phyloP scores from a whole-genome alignment of 2,113 vertebrate genomes.

The Xerus inauris region DNA sequence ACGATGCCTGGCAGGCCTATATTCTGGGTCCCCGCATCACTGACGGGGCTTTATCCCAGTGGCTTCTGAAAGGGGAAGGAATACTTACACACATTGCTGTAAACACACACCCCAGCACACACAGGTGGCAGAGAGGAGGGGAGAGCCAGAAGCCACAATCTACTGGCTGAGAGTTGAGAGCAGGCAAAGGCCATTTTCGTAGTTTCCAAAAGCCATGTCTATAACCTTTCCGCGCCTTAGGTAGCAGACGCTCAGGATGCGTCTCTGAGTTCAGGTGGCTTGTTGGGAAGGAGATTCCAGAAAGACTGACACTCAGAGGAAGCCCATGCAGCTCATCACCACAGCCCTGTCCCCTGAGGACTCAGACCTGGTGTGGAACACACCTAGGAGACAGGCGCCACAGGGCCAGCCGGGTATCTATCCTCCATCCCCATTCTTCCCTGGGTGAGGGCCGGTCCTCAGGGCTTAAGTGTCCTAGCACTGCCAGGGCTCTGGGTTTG shows the following conservation, averaged over 20 bases:
- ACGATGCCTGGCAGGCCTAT: neutral
- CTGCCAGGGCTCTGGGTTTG: neutral
- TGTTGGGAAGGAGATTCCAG: neutral
- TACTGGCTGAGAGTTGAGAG: neutral
- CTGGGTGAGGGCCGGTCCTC: neutral
- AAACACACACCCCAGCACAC: fast-evolving
- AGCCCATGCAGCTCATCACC: too few relatives aligned
- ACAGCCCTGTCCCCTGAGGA: too few relatives aligned
- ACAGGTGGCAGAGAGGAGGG: neutral
- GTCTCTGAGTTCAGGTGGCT: neutral
- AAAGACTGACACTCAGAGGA: neutral
- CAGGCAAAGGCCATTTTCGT: neutral
- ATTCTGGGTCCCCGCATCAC: neutral
- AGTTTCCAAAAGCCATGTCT: neutral
- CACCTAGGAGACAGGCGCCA: neutral
- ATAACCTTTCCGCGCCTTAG: neutral
- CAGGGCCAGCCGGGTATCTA: fast-evolving
- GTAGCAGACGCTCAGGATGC: neutral
- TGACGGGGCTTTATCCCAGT: neutral
- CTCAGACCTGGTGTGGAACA: neutral
- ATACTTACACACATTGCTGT: fast-evolving
- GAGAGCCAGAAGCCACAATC: neutral
- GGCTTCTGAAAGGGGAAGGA: too few relatives aligned
- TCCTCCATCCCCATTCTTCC: fast-evolving
- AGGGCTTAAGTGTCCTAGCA: neutral